Base-by-base conservation (phyloP, 2,113 vertebrate genomes). In the Ceyx cyanopectus region DNA sequence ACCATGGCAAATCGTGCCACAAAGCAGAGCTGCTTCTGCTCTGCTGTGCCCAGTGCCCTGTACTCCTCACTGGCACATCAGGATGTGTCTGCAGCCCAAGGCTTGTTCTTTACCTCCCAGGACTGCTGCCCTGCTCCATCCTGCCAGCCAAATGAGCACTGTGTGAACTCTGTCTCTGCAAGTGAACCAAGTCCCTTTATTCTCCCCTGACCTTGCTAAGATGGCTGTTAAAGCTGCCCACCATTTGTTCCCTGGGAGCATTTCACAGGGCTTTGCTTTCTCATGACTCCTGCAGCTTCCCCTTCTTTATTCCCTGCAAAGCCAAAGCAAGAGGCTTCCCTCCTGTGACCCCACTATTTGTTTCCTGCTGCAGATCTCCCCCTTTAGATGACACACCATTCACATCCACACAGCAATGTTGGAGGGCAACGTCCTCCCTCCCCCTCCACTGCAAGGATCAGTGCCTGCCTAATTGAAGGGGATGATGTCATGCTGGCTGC, bases 51-150 rank as follows among this genome's bases (percentile, higher is more conserved):
- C 82, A 94, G 89, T 94, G 87, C 87, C 65, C 56, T 93, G 60
- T 79, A 32, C 82, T 90, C 90, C 77, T 85, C 84, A 73, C 3
- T 93, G 88, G 86, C 74, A 91, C 1, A 0, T 54, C 89, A 82
- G n/a, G 32, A 63, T 63, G 58, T 46, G 65, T 85, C 87, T 92
- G 72, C 81, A 87, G 78, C 84, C 81, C 92, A 94, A 94, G 81
- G 40, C 45, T 26, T 94, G 72, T 72, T 93, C 75, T 85, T 80
- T 73, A 91, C 69, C 56, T 94, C 61, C 56, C 73, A 91, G 78
- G 81, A 94, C 26, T 92, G 75, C 72, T 96, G 89, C 94, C 92
- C 72, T 96, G 95, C 96, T 95, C 95, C 89, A 83, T 93, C 87
- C 61, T 87, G 81, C 84, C 94, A 92, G 93, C 84, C 92, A 97